Percentiles rank a stretch among this genome's conserved stretches.
phyloP scores from a whole-genome alignment of 2,113 vertebrate species.

The Athene cunicularia region DNA sequence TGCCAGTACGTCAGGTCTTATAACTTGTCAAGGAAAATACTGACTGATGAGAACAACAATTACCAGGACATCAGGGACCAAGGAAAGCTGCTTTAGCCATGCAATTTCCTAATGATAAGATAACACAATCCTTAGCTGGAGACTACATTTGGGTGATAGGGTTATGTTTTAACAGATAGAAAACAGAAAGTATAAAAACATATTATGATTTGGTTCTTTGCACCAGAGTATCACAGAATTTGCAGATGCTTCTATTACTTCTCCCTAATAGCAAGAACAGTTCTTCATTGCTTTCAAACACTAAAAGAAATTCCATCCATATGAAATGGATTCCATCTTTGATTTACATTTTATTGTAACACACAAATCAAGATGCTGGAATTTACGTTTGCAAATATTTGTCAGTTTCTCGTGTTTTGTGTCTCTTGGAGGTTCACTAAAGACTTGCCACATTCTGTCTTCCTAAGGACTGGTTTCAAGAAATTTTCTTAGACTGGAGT shows the following conservation, averaged over 20 bases:
- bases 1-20: background rate
- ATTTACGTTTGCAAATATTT: background rate
- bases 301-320: background rate
- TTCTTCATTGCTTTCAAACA: background rate
- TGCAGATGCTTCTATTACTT: background rate
- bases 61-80: background rate
- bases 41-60: background rate
- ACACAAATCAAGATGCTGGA: background rate
- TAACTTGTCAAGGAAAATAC: background rate
- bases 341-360: background rate
- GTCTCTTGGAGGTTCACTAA: background rate
- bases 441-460: background rate
- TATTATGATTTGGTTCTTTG: background rate
- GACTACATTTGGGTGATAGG: background rate
- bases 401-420: background rate
- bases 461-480: background rate
- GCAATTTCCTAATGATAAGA: background rate
- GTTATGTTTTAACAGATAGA: background rate
- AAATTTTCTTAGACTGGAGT: background rate
- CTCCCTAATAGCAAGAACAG: background rate
- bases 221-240: background rate
- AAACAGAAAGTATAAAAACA: background rate
- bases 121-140: background rate
- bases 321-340: background rate
- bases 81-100: background rate